A percentile compares a stretch with the other conserved stretches of the same genome.
Conservation (phyloP, 2,888 invertebrate genomes). For the Drosophila pegasa region DNA sequence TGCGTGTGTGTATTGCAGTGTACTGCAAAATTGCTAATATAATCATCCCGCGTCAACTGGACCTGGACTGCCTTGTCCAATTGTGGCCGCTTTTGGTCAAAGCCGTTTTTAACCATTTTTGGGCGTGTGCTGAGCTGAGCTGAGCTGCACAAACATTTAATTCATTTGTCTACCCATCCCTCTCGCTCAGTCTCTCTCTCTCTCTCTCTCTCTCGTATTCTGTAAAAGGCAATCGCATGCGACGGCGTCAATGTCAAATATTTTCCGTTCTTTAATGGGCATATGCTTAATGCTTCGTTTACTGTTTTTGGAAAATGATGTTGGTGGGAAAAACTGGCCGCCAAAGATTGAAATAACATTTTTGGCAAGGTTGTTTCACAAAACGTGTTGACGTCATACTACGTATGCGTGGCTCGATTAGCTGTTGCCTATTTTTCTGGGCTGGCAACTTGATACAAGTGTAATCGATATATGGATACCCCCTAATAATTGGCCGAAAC, state of each 20-base stretch:
- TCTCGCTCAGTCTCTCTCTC: constrained; percentile 14
- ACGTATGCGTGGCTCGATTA: constrained; percentile 2
- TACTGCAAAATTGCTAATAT: constrained; percentile 46
- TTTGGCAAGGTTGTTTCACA: constrained; percentile 45
- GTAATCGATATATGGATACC: constrained; percentile 40
- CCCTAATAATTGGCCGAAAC: constrained; percentile 20
- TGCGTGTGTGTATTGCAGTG: constrained; percentile 29
- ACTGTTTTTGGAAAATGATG: constrained; percentile 28
- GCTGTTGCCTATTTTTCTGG: constrained; percentile 54
- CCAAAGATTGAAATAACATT: constrained; percentile 35
- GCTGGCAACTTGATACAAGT: constrained; percentile 22
- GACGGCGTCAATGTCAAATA: constrained; percentile 69
- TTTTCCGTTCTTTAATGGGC: constrained; percentile 71
- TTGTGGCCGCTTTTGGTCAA: constrained; percentile 67
- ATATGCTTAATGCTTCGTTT: constrained; percentile 26
- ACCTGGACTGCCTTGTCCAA: constrained; percentile 74
- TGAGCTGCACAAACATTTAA: constrained; percentile 50
- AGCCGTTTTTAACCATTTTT: constrained; percentile 72
- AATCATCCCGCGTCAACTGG: constrained; percentile 31
- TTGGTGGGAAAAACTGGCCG: constrained; percentile 38
- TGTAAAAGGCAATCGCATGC: constrained; percentile 58
- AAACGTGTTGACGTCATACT: constrained; percentile 41
- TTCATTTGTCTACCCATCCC: constrained; percentile 40
- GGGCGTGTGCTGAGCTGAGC: constrained; percentile 64
- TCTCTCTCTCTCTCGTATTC: constrained; percentile 2